phyloP scores from a whole-genome alignment of 2,797 vertebrate genomes.

The Mormyrus hasselquistii region DNA sequence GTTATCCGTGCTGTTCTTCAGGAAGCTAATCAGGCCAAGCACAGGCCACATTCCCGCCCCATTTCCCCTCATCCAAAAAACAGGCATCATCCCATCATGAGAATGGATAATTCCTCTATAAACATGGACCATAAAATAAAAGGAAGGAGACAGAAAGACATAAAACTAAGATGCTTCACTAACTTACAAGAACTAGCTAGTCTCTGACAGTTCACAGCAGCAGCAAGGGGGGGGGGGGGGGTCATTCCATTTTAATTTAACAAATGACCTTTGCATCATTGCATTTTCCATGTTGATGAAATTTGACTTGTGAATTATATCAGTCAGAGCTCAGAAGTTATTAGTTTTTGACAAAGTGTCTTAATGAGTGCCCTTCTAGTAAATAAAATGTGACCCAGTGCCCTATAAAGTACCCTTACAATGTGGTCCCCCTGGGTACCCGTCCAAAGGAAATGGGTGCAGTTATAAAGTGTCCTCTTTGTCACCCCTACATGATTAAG shows the following conservation, averaged over 20 bases:
- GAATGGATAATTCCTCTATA: no score
- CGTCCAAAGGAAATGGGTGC: neutral
- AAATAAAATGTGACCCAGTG: neutral
- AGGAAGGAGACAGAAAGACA: no score
- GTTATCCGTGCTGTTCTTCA: neutral
- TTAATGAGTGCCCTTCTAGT: neutral
- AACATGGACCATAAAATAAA: no score
- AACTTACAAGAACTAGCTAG: neutral
- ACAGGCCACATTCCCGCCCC: neutral
- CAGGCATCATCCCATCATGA: no score
- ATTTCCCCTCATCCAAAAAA: no score
- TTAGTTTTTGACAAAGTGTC: neutral
- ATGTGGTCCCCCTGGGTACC: neutral
- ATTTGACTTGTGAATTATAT: neutral
- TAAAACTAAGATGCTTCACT: neutral
- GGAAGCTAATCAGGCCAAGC: neutral
- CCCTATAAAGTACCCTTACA: neutral
- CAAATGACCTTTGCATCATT: neutral
- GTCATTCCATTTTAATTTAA: neutral
- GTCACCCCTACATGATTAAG: neutral
- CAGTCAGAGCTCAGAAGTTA: neutral
- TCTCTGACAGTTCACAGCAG: neutral
- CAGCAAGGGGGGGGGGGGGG: neutral
- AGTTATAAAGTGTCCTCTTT: neutral
- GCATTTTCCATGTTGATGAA: neutral